Evolutionary conservation across 2,888 invertebrate genomes (phyloP).

Genomic region (Hololepta plana): DNA sequence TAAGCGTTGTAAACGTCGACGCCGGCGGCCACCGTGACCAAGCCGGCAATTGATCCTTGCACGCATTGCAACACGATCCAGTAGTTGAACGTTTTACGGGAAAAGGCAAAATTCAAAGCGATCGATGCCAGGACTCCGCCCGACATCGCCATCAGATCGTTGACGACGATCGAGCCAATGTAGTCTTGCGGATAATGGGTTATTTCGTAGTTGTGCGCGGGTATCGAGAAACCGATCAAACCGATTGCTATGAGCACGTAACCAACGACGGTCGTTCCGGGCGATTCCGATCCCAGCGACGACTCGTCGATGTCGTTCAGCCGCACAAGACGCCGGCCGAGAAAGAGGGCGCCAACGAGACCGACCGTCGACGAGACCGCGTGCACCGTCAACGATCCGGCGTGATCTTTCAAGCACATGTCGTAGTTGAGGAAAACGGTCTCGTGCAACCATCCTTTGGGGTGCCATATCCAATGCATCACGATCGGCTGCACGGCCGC

Average conservation of each 20-base stretch:
- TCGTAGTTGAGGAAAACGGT: conserved; percentile 10
- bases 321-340: conserved; percentile 21
- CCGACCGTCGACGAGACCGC: conserved; percentile 18
- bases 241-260: conserved; percentile 21
- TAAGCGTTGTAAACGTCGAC: conserved; percentile 18
- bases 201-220: conserved; percentile 9
- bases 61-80: conserved; percentile 22
- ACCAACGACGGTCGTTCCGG: conserved; percentile 11
- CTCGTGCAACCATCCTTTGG: conserved; percentile 20
- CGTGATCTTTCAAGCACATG: conserved; percentile 18
- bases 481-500: conserved; percentile 20
- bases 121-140: no score
- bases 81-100: conserved; percentile 17
- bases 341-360: conserved; percentile 16
- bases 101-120: conserved; percentile 12
- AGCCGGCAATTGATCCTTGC: conserved; percentile 20
- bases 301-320: conserved; percentile 20
- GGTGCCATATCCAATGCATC: conserved; percentile 23
- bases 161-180: no score
- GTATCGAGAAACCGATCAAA: conserved; percentile 14
- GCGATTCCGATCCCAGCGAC: conserved; percentile 16
- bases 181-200: no score
- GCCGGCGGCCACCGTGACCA: conserved; percentile 18
- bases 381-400: conserved; percentile 19
- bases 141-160: no score